These are phyloP conservation scores for Phenganax subtilis DNA, from an alignment of 92 coral and sea anemone species.

Conservation along the genomic window DNA sequence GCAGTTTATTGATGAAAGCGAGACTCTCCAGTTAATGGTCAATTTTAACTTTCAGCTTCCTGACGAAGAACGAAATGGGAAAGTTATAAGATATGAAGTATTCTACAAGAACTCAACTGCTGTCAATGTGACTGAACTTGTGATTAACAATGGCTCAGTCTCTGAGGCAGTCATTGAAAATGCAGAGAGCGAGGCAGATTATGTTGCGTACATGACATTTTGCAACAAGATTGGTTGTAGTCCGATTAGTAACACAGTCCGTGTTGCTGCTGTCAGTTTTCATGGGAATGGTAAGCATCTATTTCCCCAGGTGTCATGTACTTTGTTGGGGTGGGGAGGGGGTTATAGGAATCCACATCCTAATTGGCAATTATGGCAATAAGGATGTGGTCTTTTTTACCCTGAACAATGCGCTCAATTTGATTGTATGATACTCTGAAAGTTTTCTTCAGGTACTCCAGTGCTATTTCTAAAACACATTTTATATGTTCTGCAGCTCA, in stretches of 20 bases:
- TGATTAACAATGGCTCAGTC: constrained; percentile 3
- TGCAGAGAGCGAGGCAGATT: neutral
- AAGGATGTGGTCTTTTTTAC: too few species aligned
- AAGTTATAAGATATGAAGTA: neutral
- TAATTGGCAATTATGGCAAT: too few species aligned
- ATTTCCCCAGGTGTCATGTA: neutral
- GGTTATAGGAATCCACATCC: too few species aligned
- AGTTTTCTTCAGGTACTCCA: too few species aligned
- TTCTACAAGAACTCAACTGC: neutral
- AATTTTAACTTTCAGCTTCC: constrained; percentile 1
- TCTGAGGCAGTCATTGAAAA: neutral
- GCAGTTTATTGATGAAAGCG: neutral
- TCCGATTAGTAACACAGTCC: constrained; percentile 6
- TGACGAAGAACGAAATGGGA: neutral
- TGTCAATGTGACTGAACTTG: neutral
- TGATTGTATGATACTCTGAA: too few species aligned
- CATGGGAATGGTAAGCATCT: neutral
- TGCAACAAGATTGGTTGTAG: constrained; percentile 26
- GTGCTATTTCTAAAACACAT: too few species aligned
- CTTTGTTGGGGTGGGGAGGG: neutral
- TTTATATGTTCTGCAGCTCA: too few species aligned
- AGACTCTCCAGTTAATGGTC: neutral
- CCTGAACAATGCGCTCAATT: too few species aligned
- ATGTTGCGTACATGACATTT: neutral
- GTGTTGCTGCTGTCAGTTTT: neutral